Conservation (phyloP, 1,140 invertebrate genomes). For the Brachionus plicatilis region DNA sequence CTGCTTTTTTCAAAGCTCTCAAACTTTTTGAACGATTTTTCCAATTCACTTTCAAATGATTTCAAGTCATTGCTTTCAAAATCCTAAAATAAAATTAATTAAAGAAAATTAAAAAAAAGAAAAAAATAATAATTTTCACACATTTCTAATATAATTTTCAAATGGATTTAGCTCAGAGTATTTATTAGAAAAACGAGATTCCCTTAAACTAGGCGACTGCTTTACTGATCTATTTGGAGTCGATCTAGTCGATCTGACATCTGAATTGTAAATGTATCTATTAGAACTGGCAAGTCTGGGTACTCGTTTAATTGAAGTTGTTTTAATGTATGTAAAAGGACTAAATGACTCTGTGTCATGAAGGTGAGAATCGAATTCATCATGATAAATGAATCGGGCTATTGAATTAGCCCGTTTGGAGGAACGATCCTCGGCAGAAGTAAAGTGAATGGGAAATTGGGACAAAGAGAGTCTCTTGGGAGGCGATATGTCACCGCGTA, state of each 20-base stretch:
- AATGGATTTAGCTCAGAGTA: neutral
- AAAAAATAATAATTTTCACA: constrained; percentile 1
- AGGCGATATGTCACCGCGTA: neutral
- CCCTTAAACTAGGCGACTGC: neutral
- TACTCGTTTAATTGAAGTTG: constrained; percentile 13
- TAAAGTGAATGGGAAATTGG: neutral
- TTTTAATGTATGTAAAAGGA: constrained; percentile 26
- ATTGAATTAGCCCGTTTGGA: constrained; percentile 23
- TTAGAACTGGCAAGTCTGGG: neutral
- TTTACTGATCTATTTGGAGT: constrained; percentile 6
- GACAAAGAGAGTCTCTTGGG: neutral
- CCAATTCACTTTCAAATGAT: constrained; percentile 2
- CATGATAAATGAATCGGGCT: neutral
- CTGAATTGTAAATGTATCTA: neutral
- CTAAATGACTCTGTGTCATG: neutral
- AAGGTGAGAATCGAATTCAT: neutral
- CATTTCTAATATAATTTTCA: constrained; percentile 15
- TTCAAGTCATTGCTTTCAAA: constrained; percentile 7
- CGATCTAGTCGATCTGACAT: constrained; percentile 6
- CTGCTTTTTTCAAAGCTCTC: constrained; percentile 1
- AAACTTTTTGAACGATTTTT: neutral
- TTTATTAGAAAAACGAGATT: neutral
- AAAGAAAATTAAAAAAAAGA: neutral
- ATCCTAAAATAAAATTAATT: neutral
- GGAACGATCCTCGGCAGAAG: neutral